Evolutionary conservation across 1,140 invertebrate genomes (phyloP), one percentile per base, ranked within the genome.

Genomic region (Sycophaga agraensis): DNA sequence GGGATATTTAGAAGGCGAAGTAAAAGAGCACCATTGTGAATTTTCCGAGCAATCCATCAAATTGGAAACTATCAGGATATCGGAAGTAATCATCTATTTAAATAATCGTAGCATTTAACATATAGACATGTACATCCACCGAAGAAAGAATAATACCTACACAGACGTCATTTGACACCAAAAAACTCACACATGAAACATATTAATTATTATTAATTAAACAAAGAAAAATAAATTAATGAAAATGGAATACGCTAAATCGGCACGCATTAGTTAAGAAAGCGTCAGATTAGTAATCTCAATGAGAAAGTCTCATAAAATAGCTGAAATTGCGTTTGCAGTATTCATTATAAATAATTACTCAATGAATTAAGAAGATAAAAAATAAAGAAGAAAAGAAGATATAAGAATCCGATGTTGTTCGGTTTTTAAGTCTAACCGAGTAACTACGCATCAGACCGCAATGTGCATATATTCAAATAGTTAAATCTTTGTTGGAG

Each of bases 311-410:
- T 57, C 65, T 63, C 63, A 65, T 63, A 22, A 62, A 65, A 62
- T 64, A 61, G 55, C n/a, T 75, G 73, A 71, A 74, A 70, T 59
- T 61, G 65, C 69, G 61, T 68, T 75, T 65, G 53, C 70, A 72
- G 70, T 76, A 74, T 70, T 73, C 65, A 69, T 74, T 71, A 69
- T 69, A 68, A 72, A 66, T 67, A 63, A 69, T 72, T 61, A 68
- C 71, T 59, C 51, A 69, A 54, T 50, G 60, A 53, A 48, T 40
- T 58, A 19, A 14, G 21, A n/a, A 19, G 43, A 28, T 46, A 60
- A 31, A 12, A 28, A n/a, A 16, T 39, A 28, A 39, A 45, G 34
- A 24, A 54, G 31, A 54, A 46, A 35, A 54, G n/a, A n/a, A 48
- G 19, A 35, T 28, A 55, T 22, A 48, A 62, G 49, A 56, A 61